Percentiles rank a stretch among this genome's conserved stretches.
Conservation (phyloP, 1,140 invertebrate species). For the Idris sp. region DNA sequence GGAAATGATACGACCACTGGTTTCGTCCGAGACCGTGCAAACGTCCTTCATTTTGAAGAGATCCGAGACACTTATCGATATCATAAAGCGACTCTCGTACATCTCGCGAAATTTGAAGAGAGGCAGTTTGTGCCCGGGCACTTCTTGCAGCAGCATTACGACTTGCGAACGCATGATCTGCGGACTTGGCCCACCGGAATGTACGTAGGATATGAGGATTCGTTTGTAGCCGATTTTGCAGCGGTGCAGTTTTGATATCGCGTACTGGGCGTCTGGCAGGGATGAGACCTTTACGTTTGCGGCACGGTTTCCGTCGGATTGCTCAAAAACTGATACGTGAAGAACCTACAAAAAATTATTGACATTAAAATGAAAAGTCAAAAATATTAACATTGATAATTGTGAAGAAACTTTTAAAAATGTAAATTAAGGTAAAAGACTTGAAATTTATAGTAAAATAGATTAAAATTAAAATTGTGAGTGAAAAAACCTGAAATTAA, state of each 20-base stretch:
- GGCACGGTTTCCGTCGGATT: constrained; percentile 84
- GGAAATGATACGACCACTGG: constrained; percentile 85
- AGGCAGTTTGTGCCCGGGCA: constrained; percentile 86
- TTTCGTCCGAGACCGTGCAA: constrained; percentile 85
- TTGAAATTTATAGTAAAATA: too few relatives aligned
- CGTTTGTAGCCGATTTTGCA: constrained; percentile 90
- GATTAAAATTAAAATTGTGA: too few relatives aligned
- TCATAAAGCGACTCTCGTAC: constrained; percentile 89
- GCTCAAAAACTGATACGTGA: constrained; percentile 82
- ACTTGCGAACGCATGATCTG: constrained; percentile 83
- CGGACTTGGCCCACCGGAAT: constrained; percentile 82
- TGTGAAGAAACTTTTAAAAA: too few relatives aligned
- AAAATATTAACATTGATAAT: too few relatives aligned
- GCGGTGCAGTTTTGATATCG: constrained; percentile 89
- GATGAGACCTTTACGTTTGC: constrained; percentile 83
- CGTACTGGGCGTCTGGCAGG: constrained; percentile 86
- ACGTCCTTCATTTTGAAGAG: constrained; percentile 88
- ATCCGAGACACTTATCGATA: constrained; percentile 88
- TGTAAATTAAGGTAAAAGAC: too few relatives aligned
- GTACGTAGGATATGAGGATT: constrained; percentile 87
- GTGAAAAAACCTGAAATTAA: too few relatives aligned
- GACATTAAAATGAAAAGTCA: too few relatives aligned
- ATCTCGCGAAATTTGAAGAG: constrained; percentile 92
- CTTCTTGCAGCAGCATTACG: constrained; percentile 83
- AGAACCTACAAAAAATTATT: constrained; percentile 79